Evolutionary conservation across 2,797 vertebrate genomes (phyloP).

Genomic region (Enteromius thamalakanensis): DNA sequence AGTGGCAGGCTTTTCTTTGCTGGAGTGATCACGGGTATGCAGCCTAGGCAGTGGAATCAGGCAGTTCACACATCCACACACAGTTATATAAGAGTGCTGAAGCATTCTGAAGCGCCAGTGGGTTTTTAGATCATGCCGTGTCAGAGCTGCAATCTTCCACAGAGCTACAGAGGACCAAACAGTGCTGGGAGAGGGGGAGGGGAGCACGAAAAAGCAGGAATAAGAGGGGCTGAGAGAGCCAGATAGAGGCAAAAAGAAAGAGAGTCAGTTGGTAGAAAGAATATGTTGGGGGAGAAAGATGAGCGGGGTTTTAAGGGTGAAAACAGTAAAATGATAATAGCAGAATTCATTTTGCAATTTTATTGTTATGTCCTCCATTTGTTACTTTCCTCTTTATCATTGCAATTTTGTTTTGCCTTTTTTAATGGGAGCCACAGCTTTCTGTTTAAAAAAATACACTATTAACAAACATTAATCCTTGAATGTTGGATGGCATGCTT

Average conservation of each 20-base stretch:
- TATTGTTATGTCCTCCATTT: not conserved
- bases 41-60: slow-evolving; percentile 64
- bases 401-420: not conserved
- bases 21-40: slow-evolving; percentile 59
- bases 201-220: not conserved
- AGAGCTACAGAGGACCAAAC: slow-evolving; percentile 67
- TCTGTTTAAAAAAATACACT: not conserved
- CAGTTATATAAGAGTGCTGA: slow-evolving; percentile 78
- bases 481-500: not conserved
- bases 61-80: slow-evolving; percentile 71
- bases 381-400: not conserved
- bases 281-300: not conserved
- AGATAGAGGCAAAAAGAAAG: slow-evolving; percentile 42
- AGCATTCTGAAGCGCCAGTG: slow-evolving; percentile 75
- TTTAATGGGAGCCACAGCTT: not conserved
- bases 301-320: not conserved
- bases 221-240: slow-evolving; percentile 17
- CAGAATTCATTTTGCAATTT: not conserved
- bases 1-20: slow-evolving; percentile 47
- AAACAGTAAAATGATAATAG: not conserved
- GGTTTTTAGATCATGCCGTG: slow-evolving; percentile 77
- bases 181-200: slow-evolving; percentile 61
- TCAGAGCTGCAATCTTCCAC: slow-evolving; percentile 76
- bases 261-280: not conserved
- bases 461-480: not conserved